phyloP scores from a whole-genome alignment of 2,113 vertebrate genomes.

The Cepphus grylle region DNA sequence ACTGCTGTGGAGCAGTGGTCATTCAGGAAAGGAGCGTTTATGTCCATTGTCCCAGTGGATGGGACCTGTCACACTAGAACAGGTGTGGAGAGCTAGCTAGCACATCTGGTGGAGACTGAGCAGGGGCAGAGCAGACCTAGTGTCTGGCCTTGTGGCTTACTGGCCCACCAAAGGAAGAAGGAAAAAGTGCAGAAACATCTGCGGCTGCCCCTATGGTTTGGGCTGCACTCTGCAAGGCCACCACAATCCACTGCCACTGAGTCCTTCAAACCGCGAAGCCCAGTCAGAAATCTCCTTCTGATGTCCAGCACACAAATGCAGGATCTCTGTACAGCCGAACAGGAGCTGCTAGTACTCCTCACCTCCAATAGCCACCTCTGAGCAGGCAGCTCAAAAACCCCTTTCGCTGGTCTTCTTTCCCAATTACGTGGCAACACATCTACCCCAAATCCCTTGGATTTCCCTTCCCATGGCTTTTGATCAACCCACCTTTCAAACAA shows the following conservation, averaged over 20 bases:
- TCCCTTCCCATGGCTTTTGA: neutral
- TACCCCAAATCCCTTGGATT: neutral
- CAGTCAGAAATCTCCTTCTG: neutral
- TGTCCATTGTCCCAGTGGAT: neutral
- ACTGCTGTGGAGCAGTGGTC: neutral
- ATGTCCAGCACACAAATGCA: neutral
- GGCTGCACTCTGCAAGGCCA: neutral
- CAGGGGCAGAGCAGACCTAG: neutral
- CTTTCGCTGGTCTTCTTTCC: neutral
- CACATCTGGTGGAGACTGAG: neutral
- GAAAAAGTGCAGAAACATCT: neutral
- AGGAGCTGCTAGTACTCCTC: neutral
- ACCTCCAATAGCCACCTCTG: neutral
- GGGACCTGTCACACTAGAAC: neutral
- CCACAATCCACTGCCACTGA: neutral
- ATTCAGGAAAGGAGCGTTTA: neutral
- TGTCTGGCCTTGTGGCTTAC: neutral
- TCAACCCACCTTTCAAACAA: neutral
- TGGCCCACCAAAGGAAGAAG: neutral
- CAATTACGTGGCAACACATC: neutral
- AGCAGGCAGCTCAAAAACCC: neutral
- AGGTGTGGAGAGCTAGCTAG: neutral
- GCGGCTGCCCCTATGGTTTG: neutral
- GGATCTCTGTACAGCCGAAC: neutral
- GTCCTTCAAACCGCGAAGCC: neutral